Conservation (phyloP, 2,113 vertebrate species). For the Dolichallabes microphthalmus region DNA sequence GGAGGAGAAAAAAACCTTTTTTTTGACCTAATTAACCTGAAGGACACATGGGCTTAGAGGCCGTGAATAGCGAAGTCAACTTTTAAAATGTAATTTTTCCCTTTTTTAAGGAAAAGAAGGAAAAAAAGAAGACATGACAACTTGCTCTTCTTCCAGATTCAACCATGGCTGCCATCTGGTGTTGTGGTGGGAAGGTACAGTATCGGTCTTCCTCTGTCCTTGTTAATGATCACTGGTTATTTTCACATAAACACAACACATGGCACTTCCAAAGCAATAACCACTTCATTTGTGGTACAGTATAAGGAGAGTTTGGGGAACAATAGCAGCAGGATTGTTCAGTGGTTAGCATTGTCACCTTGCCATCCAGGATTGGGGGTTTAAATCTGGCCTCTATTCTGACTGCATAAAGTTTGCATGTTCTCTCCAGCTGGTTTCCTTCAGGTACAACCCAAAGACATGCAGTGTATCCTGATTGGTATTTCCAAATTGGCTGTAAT, state of each 20-base stretch:
- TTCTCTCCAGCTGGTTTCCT: too few species aligned
- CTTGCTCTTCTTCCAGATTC: not conserved
- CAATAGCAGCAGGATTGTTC: too few species aligned
- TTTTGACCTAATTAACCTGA: conserved; percentile 12
- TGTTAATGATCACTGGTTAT: not conserved
- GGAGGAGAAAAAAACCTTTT: not conserved
- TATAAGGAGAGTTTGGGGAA: too few species aligned
- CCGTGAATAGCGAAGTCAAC: not conserved
- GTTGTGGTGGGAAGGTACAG: not conserved
- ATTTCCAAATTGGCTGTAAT: too few species aligned
- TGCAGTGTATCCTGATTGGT: too few species aligned
- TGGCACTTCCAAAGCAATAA: not conserved
- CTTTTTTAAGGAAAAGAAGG: not conserved
- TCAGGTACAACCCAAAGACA: too few species aligned
- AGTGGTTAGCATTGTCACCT: too few species aligned
- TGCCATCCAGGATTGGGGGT: too few species aligned
- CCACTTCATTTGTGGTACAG: too few species aligned
- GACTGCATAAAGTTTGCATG: too few species aligned
- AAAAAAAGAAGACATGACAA: not conserved
- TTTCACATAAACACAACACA: not conserved
- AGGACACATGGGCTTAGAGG: not conserved
- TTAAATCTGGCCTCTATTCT: too few species aligned
- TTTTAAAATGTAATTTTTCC: not conserved
- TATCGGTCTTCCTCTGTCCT: not conserved
- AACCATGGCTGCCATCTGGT: not conserved